Evolutionary conservation across 2,888 invertebrate genomes (phyloP).

Genomic region (Trichogramma evanescens): DNA sequence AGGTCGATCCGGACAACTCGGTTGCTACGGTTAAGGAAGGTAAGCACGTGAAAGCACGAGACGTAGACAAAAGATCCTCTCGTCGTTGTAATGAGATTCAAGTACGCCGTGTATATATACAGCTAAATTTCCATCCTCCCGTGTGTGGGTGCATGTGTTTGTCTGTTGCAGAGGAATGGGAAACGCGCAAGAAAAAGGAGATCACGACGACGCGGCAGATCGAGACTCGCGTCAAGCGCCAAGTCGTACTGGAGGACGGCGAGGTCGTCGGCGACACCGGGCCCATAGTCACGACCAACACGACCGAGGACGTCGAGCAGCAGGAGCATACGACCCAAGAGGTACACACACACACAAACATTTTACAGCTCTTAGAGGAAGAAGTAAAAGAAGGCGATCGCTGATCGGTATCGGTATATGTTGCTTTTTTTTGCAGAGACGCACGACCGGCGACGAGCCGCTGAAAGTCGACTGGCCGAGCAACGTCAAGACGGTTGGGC

Average conservation of each 20-base stretch:
- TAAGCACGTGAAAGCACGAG: conserved; percentile 42
- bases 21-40: conserved; percentile 85
- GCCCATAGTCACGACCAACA: conserved; percentile 83
- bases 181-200: conserved; percentile 83
- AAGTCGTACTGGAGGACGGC: conserved; percentile 84
- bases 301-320: conserved; percentile 84
- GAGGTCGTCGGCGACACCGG: conserved; percentile 84
- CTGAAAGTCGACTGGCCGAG: conserved; percentile 35
- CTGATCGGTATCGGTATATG: neutral
- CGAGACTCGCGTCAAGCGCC: conserved; percentile 82
- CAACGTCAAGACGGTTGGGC: conserved; percentile 50
- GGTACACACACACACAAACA: conserved; percentile 38
- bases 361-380: neutral
- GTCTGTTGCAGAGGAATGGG: conserved; percentile 73
- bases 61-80: neutral
- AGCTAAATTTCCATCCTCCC: too few species aligned
- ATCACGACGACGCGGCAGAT: conserved; percentile 85
- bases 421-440: conserved; percentile 44
- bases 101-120: neutral
- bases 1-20: conserved; percentile 70
- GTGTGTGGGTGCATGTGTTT: neutral
- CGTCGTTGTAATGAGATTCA: neutral
- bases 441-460: conserved; percentile 49
- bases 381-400: neutral
- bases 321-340: conserved; percentile 84